Conservation (phyloP, 2,797 vertebrate species). For the Antennarius maculatus region DNA sequence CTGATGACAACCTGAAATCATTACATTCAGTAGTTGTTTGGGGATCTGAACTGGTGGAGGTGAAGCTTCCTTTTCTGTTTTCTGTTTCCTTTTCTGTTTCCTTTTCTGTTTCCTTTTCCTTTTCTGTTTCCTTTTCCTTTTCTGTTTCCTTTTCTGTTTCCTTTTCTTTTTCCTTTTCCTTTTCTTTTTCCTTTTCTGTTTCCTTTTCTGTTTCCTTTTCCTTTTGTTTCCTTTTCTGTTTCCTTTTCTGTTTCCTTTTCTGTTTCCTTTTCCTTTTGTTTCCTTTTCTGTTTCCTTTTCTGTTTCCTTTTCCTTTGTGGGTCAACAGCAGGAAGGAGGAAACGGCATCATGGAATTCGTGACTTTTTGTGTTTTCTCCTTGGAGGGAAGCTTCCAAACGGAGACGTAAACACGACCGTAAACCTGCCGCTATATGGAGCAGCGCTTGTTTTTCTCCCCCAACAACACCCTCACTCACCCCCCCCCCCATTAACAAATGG, state of each 20-base stretch:
- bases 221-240: too few relatives aligned
- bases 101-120: neutral
- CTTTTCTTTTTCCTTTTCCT: too few relatives aligned
- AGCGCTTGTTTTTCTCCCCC: neutral
- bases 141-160: too few relatives aligned
- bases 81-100: too few relatives aligned
- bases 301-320: neutral
- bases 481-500: conserved; percentile 56
- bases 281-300: too few relatives aligned
- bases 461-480: conserved; percentile 34
- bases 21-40: neutral
- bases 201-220: too few relatives aligned
- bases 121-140: too few relatives aligned
- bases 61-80: too few relatives aligned
- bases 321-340: neutral
- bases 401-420: neutral
- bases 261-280: too few relatives aligned
- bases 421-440: conserved; percentile 32
- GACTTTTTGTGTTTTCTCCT: conserved; percentile 19
- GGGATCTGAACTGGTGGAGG: too few relatives aligned
- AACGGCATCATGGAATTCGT: neutral
- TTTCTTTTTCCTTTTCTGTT: too few relatives aligned
- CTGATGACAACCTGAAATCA: neutral
- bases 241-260: too few relatives aligned
- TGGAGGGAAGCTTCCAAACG: conserved; percentile 12